Percentiles rank a stretch among this genome's conserved stretches.
Conservation (phyloP, 1,140 invertebrate genomes). For the Coptotermes formosanus region DNA sequence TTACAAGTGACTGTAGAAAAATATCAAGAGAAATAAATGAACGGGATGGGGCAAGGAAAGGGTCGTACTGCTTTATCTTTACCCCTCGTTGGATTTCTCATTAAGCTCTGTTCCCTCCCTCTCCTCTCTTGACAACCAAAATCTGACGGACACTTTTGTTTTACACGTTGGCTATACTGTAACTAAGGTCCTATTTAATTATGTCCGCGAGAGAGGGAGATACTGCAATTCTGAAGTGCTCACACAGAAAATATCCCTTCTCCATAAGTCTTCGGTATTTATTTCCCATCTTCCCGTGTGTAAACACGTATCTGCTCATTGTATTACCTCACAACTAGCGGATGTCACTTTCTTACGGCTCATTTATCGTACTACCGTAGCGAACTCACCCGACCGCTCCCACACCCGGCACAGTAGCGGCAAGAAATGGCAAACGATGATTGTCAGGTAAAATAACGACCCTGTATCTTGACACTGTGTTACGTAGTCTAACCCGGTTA, state of each 20-base stretch:
- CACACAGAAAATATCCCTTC: not conserved
- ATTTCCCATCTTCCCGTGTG: not conserved
- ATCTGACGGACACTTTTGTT: not conserved
- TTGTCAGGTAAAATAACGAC: too few relatives aligned
- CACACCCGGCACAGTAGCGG: too few relatives aligned
- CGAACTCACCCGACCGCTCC: too few relatives aligned
- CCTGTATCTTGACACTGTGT: too few relatives aligned
- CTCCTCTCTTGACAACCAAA: not conserved
- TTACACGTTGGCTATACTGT: not conserved
- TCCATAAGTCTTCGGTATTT: not conserved
- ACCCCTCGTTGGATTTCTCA: slow-evolving; percentile 17
- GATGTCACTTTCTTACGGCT: too few relatives aligned
- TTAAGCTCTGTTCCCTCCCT: not conserved
- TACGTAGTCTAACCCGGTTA: too few relatives aligned
- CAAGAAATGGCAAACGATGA: too few relatives aligned
- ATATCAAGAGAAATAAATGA: not conserved
- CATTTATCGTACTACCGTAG: too few relatives aligned
- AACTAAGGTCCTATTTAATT: not conserved
- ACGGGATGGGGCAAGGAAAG: not conserved
- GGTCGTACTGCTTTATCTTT: not conserved
- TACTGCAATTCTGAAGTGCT: not conserved
- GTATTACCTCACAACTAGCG: too few relatives aligned
- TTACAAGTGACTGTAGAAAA: slow-evolving; percentile 12
- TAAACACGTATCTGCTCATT: too few relatives aligned
- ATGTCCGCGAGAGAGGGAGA: not conserved